phyloP scores from a whole-genome alignment of 2,888 invertebrate species.

The Mayetiola destructor region DNA sequence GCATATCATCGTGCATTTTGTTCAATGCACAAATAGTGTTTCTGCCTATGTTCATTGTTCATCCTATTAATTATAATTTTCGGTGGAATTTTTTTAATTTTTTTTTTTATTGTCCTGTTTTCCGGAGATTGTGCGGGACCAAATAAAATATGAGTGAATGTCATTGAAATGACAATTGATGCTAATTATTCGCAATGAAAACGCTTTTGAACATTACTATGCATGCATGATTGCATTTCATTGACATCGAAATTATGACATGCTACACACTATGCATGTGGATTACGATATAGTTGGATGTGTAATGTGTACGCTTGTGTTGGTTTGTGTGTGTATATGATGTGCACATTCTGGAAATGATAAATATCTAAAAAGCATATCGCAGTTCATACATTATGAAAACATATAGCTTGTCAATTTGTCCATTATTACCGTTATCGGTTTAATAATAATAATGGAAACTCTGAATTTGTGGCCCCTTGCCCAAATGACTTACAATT shows the following conservation, averaged over 20 bases:
- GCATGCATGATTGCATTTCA: too few species aligned
- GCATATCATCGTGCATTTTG: too few species aligned
- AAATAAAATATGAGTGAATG: conserved; percentile 9
- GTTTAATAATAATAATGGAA: conserved; percentile 9
- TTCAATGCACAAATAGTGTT: too few species aligned
- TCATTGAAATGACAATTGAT: conserved; percentile 8
- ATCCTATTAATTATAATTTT: conserved; percentile 12
- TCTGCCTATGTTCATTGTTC: too few species aligned
- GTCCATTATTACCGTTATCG: conserved; percentile 11
- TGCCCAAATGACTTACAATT: not conserved
- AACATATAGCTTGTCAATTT: conserved; percentile 10
- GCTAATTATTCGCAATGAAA: conserved; percentile 8
- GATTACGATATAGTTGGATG: too few species aligned
- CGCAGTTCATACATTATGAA: conserved; percentile 10
- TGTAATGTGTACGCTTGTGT: not conserved
- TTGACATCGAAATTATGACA: too few species aligned
- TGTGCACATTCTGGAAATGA: not conserved
- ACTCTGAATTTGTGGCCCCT: not conserved
- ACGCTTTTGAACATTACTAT: too few species aligned
- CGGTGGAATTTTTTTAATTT: too few species aligned
- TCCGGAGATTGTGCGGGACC: conserved; percentile 4
- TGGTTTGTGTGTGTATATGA: not conserved
- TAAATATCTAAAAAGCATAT: conserved; percentile 13
- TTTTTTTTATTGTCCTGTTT: too few species aligned
- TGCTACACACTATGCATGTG: too few species aligned